These are phyloP conservation scores for Condylostylus longicornis DNA, from an alignment of 1,140 invertebrate genomes.

Conservation along the genomic window DNA sequence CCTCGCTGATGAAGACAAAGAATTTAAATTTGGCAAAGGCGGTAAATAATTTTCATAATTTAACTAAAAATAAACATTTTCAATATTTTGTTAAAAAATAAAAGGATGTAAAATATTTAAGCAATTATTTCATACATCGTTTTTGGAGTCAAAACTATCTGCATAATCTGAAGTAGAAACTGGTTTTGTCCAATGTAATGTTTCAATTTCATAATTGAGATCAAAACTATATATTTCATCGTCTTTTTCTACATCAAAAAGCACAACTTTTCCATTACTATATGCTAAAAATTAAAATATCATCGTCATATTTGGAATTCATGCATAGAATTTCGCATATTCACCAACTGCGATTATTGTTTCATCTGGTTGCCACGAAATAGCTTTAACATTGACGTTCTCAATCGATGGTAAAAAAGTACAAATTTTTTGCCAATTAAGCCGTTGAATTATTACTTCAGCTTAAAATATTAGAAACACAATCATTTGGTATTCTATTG, in stretches of 20 bases:
- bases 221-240: slow-evolving; percentile 56
- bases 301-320: slow-evolving; percentile 3
- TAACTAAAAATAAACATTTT: slow-evolving; percentile 32
- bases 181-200: slow-evolving; percentile 38
- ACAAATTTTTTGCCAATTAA: slow-evolving; percentile 90
- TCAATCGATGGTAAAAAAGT: slow-evolving; percentile 58
- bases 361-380: slow-evolving; percentile 90
- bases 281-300: slow-evolving; percentile 41
- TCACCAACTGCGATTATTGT: slow-evolving; percentile 62
- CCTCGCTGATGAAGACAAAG: slow-evolving; percentile 34
- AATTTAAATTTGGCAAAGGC: slow-evolving; percentile 31
- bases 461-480: slow-evolving; percentile 39
- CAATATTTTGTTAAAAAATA: not conserved
- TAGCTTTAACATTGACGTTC: slow-evolving; percentile 43
- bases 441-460: slow-evolving; percentile 71
- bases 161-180: slow-evolving; percentile 16
- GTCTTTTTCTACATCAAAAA: slow-evolving; percentile 80
- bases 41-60: slow-evolving; percentile 38
- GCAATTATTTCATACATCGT: slow-evolving; percentile 28
- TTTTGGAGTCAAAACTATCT: slow-evolving; percentile 23
- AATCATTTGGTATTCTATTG: too few species aligned
- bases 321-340: slow-evolving; percentile 13
- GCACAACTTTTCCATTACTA: slow-evolving; percentile 47
- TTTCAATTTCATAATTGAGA: slow-evolving; percentile 37
- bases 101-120: slow-evolving; percentile 24